A percentile compares a stretch with the other conserved stretches of the same genome.
These are phyloP conservation scores for Gymnocheta viridis DNA, from an alignment of 2,888 invertebrate species.

Conservation along the genomic window DNA sequence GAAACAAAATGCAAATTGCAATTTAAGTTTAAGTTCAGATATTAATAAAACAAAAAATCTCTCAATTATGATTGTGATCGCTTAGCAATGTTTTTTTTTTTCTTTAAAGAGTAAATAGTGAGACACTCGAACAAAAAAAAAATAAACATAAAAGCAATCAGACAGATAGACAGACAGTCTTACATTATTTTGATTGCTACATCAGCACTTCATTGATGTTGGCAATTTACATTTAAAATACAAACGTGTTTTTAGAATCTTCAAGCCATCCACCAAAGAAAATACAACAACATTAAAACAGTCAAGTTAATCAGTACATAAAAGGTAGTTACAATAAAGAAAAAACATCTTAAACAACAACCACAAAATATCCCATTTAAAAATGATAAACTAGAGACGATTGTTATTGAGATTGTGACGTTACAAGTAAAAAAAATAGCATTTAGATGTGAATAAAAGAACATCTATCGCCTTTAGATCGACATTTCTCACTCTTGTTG, in stretches of 20 bases:
- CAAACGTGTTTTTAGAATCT: conserved; percentile 16
- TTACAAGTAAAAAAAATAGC: not conserved
- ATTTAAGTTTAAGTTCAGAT: not conserved
- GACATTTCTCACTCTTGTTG: not conserved
- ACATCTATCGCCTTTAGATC: not conserved
- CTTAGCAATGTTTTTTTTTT: not conserved
- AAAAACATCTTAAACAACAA: conserved; percentile 21
- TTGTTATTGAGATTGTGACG: conserved; percentile 9
- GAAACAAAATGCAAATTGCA: not conserved
- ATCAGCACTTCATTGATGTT: conserved; percentile 33
- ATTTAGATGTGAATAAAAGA: not conserved
- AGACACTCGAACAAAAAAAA: not conserved
- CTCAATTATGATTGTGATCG: conserved; percentile 8
- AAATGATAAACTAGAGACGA: conserved; percentile 43
- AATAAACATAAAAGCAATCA: not conserved
- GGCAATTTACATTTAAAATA: conserved; percentile 54
- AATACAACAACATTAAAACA: conserved; percentile 8
- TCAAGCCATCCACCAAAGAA: conserved; percentile 48
- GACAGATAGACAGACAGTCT: conserved; percentile 8
- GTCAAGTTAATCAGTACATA: conserved; percentile 55
- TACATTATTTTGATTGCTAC: conserved; percentile 41
- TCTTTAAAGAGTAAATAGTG: not conserved
- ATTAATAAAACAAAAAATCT: not conserved
- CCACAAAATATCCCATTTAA: conserved; percentile 54
- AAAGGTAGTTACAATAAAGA: conserved; percentile 47